A percentile compares a stretch with the other conserved stretches of the same genome.
These are phyloP conservation scores for Drosophila repleta DNA, from an alignment of 1,140 invertebrate species.

Conservation along the genomic window DNA sequence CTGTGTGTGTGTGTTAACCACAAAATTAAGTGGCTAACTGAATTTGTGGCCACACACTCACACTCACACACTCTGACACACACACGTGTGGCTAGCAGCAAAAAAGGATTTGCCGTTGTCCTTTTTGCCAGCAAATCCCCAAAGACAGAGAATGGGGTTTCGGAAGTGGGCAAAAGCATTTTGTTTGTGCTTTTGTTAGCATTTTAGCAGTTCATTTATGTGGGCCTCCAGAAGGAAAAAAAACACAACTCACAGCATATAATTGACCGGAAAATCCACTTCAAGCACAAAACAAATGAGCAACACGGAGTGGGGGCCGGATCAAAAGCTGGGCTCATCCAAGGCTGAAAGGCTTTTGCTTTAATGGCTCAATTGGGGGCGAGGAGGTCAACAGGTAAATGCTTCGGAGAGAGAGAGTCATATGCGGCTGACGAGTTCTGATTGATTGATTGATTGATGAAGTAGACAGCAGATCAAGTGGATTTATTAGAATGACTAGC, in stretches of 20 bases:
- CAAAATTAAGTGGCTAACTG: conserved; percentile 78
- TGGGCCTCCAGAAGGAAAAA: conserved; percentile 13
- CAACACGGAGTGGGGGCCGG: conserved; percentile 47
- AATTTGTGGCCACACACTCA: conserved; percentile 67
- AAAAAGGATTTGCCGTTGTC: conserved; percentile 52
- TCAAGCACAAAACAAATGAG: conserved; percentile 55
- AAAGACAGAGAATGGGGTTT: conserved; percentile 67
- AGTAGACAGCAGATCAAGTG: no score
- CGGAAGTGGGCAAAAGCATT: conserved; percentile 40
- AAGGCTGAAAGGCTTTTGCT: background rate
- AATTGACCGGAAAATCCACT: conserved; percentile 69
- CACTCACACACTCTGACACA: conserved; percentile 43
- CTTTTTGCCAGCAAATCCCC: conserved; percentile 61
- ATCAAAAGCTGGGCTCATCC: background rate
- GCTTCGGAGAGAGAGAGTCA: no score
- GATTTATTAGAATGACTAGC: no score
- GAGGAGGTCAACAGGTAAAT: no score
- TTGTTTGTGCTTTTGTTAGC: conserved; percentile 66
- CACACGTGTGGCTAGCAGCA: conserved; percentile 21
- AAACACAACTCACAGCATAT: conserved; percentile 32
- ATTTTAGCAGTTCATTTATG: conserved; percentile 81
- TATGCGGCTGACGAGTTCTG: no score
- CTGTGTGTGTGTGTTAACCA: conserved; percentile 56
- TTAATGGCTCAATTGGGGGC: conserved; percentile 3
- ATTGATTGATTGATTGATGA: no score